Percentiles rank a stretch among this genome's conserved stretches.
Conservation (phyloP, 2,113 vertebrate genomes). For the Dunckerocampus dactyliophorus region DNA sequence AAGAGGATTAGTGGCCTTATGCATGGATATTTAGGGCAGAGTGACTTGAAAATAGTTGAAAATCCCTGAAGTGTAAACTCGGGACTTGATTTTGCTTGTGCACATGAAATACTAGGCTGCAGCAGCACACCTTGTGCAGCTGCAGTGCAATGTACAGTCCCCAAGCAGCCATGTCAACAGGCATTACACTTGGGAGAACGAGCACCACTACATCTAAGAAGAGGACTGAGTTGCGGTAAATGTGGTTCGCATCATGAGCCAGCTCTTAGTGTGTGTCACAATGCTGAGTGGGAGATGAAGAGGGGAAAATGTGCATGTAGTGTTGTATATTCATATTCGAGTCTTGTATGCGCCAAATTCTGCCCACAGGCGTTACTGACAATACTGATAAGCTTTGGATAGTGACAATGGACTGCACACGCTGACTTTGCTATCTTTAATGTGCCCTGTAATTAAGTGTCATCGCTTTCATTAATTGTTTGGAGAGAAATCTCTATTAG, state of each 20-base stretch:
- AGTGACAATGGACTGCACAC: slow-evolving; percentile 26
- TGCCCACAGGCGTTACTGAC: slow-evolving; percentile 49
- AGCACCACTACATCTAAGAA: slow-evolving; percentile 24
- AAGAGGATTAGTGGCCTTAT: background rate
- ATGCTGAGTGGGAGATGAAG: slow-evolving; percentile 1
- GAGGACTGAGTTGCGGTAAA: slow-evolving; percentile 7
- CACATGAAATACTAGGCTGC: slow-evolving; percentile 26
- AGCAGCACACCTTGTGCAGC: slow-evolving; percentile 7
- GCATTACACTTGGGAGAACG: slow-evolving; percentile 40
- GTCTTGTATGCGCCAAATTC: slow-evolving; percentile 30
- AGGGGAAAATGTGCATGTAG: slow-evolving; percentile 32
- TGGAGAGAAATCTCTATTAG: slow-evolving; percentile 22
- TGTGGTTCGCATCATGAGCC: background rate
- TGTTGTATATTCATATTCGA: slow-evolving; percentile 39
- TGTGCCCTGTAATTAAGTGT: slow-evolving; percentile 43
- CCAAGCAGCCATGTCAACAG: slow-evolving; percentile 50
- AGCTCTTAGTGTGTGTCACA: slow-evolving; percentile 28
- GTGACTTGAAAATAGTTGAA: slow-evolving; percentile 9
- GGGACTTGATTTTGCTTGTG: slow-evolving; percentile 34
- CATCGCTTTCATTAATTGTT: slow-evolving; percentile 35
- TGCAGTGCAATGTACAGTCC: slow-evolving; percentile 23
- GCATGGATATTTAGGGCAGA: slow-evolving; percentile 11
- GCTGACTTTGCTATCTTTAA: slow-evolving; percentile 45
- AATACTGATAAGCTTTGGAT: slow-evolving; percentile 38
- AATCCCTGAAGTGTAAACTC: slow-evolving; percentile 18